These are phyloP conservation scores for Malurus alboscapulatus DNA, from an alignment of 2,113 vertebrate species.

Conservation along the genomic window DNA sequence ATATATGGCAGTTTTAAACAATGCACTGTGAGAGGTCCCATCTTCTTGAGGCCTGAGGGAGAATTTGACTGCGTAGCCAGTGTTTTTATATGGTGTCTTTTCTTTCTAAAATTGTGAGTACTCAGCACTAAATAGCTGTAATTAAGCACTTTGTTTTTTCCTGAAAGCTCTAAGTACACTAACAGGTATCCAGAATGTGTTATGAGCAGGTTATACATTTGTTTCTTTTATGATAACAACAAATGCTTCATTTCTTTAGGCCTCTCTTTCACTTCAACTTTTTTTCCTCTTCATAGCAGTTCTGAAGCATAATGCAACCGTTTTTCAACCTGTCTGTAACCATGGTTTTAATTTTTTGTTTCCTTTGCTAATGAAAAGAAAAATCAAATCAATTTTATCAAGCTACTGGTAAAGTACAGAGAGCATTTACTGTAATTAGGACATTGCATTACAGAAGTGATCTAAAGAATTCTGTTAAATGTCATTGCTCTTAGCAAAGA, in stretches of 20 bases:
- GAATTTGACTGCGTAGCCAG: not conserved
- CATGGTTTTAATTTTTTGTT: constrained; percentile 3
- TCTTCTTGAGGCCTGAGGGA: not conserved
- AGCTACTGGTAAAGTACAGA: constrained; percentile 1
- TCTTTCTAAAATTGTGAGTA: not conserved
- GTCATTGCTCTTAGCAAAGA: constrained; percentile 17
- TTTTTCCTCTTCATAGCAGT: not conserved
- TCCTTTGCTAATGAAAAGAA: constrained; percentile 44
- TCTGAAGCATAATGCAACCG: not conserved
- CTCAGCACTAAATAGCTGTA: not conserved
- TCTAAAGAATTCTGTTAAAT: constrained; percentile 45
- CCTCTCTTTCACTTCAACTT: not conserved
- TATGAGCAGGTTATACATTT: not conserved
- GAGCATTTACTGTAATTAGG: constrained; percentile 27
- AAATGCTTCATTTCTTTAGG: not conserved
- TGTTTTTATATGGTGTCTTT: not conserved
- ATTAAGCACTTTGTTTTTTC: not conserved
- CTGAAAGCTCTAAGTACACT: not conserved
- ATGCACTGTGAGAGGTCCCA: not conserved
- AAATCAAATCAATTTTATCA: constrained; percentile 39
- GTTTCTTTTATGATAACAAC: not conserved
- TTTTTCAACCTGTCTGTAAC: constrained; percentile 1
- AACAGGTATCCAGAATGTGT: not conserved
- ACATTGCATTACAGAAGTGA: constrained; percentile 17
- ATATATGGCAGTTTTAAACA: not conserved